phyloP scores from a whole-genome alignment of 1,140 invertebrate genomes.

The Limonius californicus region DNA sequence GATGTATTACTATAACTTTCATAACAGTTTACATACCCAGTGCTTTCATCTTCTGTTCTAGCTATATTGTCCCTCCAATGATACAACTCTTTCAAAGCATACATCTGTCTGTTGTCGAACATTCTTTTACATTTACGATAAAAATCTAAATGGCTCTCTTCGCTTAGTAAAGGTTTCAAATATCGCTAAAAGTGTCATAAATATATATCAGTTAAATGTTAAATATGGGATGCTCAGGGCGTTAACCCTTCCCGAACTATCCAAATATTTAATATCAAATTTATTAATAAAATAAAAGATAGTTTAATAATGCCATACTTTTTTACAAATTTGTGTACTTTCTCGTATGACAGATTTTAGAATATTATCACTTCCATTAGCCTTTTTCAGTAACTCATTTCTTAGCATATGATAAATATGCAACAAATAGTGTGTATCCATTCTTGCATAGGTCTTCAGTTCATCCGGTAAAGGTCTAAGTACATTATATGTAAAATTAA shows the following conservation, averaged over 20 bases:
- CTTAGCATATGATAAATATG: slow-evolving; percentile 85
- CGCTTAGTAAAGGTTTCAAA: slow-evolving; percentile 70
- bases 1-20: slow-evolving; percentile 13
- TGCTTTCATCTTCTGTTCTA: slow-evolving; percentile 87
- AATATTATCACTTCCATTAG: slow-evolving; percentile 66
- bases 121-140: slow-evolving; percentile 73
- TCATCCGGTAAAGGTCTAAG: slow-evolving; percentile 79
- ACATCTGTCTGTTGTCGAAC: slow-evolving; percentile 84
- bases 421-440: slow-evolving; percentile 94
- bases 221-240: no score
- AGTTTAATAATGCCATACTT: slow-evolving; percentile 43
- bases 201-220: neutral
- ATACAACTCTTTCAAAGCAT: slow-evolving; percentile 78
- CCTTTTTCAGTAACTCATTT: slow-evolving; percentile 70
- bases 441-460: slow-evolving; percentile 83
- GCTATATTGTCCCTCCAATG: slow-evolving; percentile 86
- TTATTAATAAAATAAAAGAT: neutral
- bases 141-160: slow-evolving; percentile 70
- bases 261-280: slow-evolving; percentile 17
- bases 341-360: slow-evolving; percentile 66
- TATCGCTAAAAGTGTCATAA: slow-evolving; percentile 59
- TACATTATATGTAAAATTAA: neutral
- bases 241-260: neutral
- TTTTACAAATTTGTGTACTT: slow-evolving; percentile 70
- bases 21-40: slow-evolving; percentile 58